A percentile compares a stretch with the other conserved stretches of the same genome.
phyloP scores from a whole-genome alignment of 2,888 invertebrate genomes.

The Archaeoteleia sp. region DNA sequence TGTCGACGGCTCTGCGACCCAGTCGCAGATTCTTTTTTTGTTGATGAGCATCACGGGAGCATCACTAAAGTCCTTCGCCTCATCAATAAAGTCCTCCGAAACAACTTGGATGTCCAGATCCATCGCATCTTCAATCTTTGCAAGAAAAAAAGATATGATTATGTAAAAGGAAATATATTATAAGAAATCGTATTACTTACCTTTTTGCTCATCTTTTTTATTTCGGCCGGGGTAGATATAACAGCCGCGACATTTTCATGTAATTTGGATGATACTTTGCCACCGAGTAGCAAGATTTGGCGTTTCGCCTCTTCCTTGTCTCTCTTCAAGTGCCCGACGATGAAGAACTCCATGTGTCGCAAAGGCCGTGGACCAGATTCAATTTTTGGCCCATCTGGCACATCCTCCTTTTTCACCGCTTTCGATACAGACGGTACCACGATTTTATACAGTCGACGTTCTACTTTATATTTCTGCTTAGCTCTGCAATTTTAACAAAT shows the following conservation, averaged over 20 bases:
- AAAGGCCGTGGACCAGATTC: conserved; percentile 80
- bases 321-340: conserved; percentile 78
- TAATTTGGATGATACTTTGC: conserved; percentile 81
- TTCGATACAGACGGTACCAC: conserved; percentile 74
- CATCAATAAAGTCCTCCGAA: conserved; percentile 84
- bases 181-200: conserved; percentile 15
- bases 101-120: conserved; percentile 86
- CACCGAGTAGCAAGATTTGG: conserved; percentile 85
- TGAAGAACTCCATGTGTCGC: conserved; percentile 85
- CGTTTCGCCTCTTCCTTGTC: conserved; percentile 81
- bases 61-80: conserved; percentile 79
- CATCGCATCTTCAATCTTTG: conserved; percentile 80
- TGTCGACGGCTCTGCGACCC: conserved; percentile 84
- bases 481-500: conserved; percentile 63
- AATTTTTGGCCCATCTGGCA: conserved; percentile 79
- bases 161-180: background rate
- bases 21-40: conserved; percentile 85
- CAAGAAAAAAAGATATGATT: conserved; percentile 1
- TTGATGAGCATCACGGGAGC: conserved; percentile 81
- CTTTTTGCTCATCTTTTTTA: conserved; percentile 81
- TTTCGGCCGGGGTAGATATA: conserved; percentile 82
- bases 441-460: conserved; percentile 78
- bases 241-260: conserved; percentile 83
- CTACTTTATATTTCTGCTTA: conserved; percentile 79
- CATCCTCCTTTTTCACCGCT: conserved; percentile 77